These are phyloP conservation scores for Chrysomallon squamiferum DNA, from an alignment of 1,140 invertebrate genomes.

Conservation along the genomic window DNA sequence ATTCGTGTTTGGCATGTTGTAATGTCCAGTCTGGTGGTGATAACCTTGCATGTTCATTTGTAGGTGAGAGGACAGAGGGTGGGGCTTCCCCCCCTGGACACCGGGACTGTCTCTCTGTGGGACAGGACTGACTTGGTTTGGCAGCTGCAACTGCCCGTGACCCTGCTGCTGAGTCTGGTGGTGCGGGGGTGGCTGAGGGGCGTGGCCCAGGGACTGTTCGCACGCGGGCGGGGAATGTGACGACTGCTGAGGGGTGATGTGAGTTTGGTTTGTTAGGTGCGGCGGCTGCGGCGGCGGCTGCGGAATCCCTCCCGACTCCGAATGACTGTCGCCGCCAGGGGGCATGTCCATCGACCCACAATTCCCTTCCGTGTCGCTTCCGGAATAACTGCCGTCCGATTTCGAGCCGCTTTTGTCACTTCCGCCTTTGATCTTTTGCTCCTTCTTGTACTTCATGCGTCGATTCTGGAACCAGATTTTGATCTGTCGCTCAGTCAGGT, in stretches of 20 bases:
- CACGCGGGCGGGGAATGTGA: slow-evolving; percentile 2
- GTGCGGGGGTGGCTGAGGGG: slow-evolving; percentile 6
- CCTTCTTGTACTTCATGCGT: slow-evolving; percentile 99
- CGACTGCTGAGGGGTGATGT: slow-evolving; percentile 5
- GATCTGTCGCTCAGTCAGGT: slow-evolving; percentile 83
- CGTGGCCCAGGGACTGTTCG: slow-evolving; percentile 7
- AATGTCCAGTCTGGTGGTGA: slow-evolving; percentile 5
- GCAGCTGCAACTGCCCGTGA: neutral
- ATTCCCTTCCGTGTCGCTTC: slow-evolving; percentile 31
- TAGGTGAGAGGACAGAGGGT: neutral
- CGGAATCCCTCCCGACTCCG: neutral
- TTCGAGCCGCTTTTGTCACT: slow-evolving; percentile 72
- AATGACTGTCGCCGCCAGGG: slow-evolving; percentile 10
- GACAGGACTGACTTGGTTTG: slow-evolving; percentile 10
- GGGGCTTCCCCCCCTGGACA: neutral
- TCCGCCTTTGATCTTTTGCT: slow-evolving; percentile 76
- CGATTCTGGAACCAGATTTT: slow-evolving; percentile 98
- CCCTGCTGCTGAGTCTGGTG: neutral
- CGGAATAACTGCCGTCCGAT: slow-evolving; percentile 31
- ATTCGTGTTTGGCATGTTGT: neutral
- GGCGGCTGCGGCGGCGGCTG: neutral
- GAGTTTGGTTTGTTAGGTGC: neutral
- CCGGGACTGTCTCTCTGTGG: slow-evolving; percentile 11
- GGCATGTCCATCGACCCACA: slow-evolving; percentile 13
- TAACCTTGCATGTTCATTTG: slow-evolving; percentile 13